A percentile compares a stretch with the other conserved stretches of the same genome.
Conservation (phyloP, 2,888 invertebrate species). For the Epinotia demarniana region DNA sequence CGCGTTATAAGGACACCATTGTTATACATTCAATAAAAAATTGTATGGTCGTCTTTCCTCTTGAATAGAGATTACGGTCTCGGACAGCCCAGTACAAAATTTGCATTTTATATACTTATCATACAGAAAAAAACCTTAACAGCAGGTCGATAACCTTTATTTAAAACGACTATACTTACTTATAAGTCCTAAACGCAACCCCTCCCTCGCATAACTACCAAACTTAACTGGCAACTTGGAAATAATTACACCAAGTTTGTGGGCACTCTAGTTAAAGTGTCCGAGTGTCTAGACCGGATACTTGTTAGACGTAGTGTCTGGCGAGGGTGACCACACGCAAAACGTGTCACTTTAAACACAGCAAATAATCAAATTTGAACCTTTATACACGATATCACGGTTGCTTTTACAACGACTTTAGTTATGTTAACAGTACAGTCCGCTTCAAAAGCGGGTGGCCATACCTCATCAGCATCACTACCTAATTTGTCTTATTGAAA, state of each 20-base stretch:
- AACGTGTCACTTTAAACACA: slow-evolving; percentile 29
- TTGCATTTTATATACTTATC: too few relatives aligned
- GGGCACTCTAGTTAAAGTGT: slow-evolving; percentile 50
- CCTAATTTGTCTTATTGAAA: too few relatives aligned
- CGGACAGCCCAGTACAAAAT: too few relatives aligned
- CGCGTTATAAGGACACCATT: too few relatives aligned
- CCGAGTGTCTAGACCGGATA: slow-evolving; percentile 69
- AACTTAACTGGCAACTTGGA: slow-evolving; percentile 35
- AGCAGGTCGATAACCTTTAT: slow-evolving; percentile 3
- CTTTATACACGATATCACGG: background rate
- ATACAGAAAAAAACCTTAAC: too few relatives aligned
- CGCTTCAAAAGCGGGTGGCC: background rate
- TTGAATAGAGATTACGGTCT: background rate
- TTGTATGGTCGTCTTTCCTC: background rate
- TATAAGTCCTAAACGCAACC: slow-evolving; percentile 1
- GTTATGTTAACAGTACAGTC: background rate
- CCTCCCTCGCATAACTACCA: slow-evolving; percentile 20
- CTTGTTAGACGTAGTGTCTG: slow-evolving; percentile 59
- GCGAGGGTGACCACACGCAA: slow-evolving; percentile 46
- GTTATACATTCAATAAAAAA: too few relatives aligned
- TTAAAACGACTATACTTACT: slow-evolving; percentile 12
- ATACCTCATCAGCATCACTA: background rate
- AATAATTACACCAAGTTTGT: slow-evolving; percentile 44
- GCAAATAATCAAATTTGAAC: background rate
- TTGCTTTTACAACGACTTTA: background rate